These are phyloP conservation scores for Cecropterus lyciades DNA, from an alignment of 1,140 invertebrate species.

Conservation along the genomic window DNA sequence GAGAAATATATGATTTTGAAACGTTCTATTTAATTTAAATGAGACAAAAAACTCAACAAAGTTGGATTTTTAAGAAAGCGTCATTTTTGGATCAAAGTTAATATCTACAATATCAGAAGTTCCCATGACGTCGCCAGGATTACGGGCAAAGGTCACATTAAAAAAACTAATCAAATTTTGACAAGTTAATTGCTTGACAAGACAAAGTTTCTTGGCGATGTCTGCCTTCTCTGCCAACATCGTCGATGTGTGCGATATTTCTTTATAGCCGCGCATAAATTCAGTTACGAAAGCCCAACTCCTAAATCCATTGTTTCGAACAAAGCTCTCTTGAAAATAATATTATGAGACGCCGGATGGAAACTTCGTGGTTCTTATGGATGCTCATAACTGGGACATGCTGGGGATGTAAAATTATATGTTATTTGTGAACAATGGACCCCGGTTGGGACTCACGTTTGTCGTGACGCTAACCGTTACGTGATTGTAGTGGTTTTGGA, in stretches of 20 bases:
- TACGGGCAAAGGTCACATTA: too few species aligned
- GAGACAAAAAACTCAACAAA: too few species aligned
- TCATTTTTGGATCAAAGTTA: too few species aligned
- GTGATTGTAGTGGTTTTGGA: too few species aligned
- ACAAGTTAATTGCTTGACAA: slow-evolving; percentile 37
- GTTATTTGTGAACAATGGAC: slow-evolving; percentile 27
- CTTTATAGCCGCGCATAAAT: slow-evolving; percentile 29
- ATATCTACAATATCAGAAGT: too few species aligned
- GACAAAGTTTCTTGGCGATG: slow-evolving; percentile 43
- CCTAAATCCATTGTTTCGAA: slow-evolving; percentile 47
- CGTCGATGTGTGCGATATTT: slow-evolving; percentile 34
- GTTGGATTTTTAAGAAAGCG: too few species aligned
- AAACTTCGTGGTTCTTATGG: slow-evolving; percentile 34
- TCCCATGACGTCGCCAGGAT: too few species aligned
- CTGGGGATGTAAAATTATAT: slow-evolving; percentile 21
- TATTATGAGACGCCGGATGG: slow-evolving; percentile 36
- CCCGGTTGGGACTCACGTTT: slow-evolving; percentile 14
- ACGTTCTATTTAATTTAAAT: too few species aligned
- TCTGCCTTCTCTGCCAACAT: slow-evolving; percentile 30
- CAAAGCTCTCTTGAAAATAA: slow-evolving; percentile 36
- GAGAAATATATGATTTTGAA: too few species aligned
- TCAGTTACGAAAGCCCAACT: slow-evolving; percentile 37
- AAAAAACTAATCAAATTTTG: slow-evolving; percentile 10
- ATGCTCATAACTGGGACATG: slow-evolving; percentile 24
- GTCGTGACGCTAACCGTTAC: slow-evolving; percentile 1